These are phyloP conservation scores for Apocheima hispidaria DNA, from an alignment of 2,888 invertebrate genomes.

Conservation along the genomic window DNA sequence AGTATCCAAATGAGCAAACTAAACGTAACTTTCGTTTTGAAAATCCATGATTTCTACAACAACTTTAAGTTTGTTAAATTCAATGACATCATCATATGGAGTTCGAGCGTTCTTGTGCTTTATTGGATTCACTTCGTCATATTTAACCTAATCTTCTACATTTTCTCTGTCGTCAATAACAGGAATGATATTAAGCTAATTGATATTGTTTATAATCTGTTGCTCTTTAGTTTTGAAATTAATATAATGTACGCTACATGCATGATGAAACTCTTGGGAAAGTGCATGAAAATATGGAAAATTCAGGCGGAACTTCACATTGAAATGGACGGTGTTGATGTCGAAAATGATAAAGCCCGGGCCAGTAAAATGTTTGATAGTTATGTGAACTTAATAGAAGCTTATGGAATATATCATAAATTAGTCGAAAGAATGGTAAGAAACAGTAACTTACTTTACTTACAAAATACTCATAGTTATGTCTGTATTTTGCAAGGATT, in stretches of 20 bases:
- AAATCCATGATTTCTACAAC: conserved; percentile 4
- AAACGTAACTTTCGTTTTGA: conserved; percentile 2
- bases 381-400: neutral
- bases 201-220: neutral
- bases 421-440: conserved; percentile 6
- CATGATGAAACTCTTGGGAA: conserved; percentile 6
- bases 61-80: neutral
- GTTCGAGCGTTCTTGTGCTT: neutral
- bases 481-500: no score
- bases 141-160: neutral
- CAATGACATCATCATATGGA: neutral
- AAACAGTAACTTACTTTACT: neutral
- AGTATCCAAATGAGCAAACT: neutral
- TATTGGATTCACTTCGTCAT: neutral
- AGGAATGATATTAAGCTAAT: no score
- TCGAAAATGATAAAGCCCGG: neutral
- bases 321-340: neutral
- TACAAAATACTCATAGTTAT: neutral
- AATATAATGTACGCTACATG: conserved; percentile 10
- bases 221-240: neutral
- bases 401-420: neutral
- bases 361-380: neutral
- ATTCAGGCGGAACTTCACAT: neutral
- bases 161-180: neutral
- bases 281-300: neutral